phyloP scores from a whole-genome alignment of 2,888 invertebrate genomes.

The Drosophila greeni region DNA sequence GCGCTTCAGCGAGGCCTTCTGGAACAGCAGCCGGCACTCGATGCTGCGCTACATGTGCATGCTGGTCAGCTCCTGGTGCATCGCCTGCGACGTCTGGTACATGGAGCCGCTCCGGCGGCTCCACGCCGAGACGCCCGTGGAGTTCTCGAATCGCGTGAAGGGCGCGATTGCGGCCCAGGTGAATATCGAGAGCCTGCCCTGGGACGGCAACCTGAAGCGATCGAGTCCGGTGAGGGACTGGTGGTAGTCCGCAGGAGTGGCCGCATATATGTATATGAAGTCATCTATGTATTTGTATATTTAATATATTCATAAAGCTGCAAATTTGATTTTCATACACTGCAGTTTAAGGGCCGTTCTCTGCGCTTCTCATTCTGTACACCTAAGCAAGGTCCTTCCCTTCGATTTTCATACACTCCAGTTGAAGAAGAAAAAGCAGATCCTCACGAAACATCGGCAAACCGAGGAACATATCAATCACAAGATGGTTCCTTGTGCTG shows the following conservation, averaged over 20 bases:
- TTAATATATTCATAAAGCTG: background rate
- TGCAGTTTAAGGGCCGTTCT: no score
- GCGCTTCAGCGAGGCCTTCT: constrained; percentile 61
- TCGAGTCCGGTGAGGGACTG: constrained; percentile 47
- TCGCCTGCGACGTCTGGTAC: constrained; percentile 60
- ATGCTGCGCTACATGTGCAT: constrained; percentile 56
- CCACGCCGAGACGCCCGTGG: constrained; percentile 36
- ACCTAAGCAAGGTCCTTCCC: no score
- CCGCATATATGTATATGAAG: background rate
- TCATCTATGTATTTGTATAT: background rate
- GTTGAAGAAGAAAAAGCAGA: no score
- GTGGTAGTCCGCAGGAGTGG: constrained; percentile 8
- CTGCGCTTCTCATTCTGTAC: no score
- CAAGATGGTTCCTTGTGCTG: no score
- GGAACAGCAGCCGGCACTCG: constrained; percentile 59
- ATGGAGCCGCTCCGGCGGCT: constrained; percentile 44
- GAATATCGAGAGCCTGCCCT: constrained; percentile 47
- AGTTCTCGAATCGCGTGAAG: constrained; percentile 57
- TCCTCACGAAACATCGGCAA: no score
- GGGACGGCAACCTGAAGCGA: constrained; percentile 65
- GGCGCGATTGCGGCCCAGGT: constrained; percentile 50
- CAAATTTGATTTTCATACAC: background rate
- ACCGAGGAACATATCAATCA: no score
- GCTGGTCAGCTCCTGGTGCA: constrained; percentile 57
- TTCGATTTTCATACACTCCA: no score